phyloP scores from a whole-genome alignment of 2,797 vertebrate genomes.

The Mormyrops boulengeri region DNA sequence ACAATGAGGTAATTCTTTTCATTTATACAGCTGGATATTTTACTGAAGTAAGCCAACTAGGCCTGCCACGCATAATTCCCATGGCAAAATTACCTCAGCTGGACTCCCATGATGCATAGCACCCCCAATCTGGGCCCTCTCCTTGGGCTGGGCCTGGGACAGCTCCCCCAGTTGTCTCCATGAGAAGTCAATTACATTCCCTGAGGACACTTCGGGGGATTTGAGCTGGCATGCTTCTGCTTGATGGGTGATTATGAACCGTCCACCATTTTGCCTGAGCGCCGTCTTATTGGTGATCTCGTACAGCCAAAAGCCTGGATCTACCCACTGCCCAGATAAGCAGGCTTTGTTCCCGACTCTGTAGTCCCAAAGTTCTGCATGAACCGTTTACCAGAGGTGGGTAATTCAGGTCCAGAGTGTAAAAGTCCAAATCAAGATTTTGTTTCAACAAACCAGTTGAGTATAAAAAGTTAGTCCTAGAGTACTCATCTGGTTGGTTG shows the following conservation, averaged over 20 bases:
- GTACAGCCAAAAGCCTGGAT: background rate
- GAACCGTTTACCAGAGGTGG: background rate
- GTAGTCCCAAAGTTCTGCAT: background rate
- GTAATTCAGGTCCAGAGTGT: background rate
- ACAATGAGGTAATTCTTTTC: background rate
- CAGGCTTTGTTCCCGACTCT: background rate
- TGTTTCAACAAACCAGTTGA: background rate
- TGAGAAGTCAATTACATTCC: background rate
- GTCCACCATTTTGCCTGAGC: background rate
- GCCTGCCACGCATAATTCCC: background rate
- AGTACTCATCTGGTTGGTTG: background rate
- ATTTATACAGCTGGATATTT: background rate
- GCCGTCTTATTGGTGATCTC: background rate
- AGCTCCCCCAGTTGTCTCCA: background rate
- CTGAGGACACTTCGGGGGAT: background rate
- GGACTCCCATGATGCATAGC: background rate
- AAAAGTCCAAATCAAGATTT: background rate
- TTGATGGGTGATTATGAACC: background rate
- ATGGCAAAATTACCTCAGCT: background rate
- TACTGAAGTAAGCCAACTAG: background rate
- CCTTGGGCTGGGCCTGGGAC: background rate
- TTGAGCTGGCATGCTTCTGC: background rate
- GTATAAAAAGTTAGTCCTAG: background rate
- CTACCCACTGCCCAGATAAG: background rate
- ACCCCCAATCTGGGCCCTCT: background rate